phyloP scores from a whole-genome alignment of 2,797 vertebrate genomes.

The Rhabdomys pumilio region DNA sequence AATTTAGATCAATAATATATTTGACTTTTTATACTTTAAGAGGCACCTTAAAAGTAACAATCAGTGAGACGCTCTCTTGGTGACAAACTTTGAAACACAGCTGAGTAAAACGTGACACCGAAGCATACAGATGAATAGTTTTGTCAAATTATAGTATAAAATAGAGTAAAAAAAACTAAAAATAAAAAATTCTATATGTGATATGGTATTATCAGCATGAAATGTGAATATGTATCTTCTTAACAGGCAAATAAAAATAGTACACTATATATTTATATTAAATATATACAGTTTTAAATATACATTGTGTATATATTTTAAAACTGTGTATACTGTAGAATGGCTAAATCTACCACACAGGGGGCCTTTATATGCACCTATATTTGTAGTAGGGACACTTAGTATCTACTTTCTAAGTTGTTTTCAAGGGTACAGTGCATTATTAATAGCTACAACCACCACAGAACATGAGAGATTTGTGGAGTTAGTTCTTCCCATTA shows the following conservation, averaged over 20 bases:
- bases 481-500: not conserved
- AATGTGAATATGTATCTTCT: not conserved
- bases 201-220: not conserved
- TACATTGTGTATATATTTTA: not conserved
- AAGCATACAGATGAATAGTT: not conserved
- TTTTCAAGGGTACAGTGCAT: not conserved
- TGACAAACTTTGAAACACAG: not conserved
- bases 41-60: not conserved
- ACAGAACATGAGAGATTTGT: not conserved
- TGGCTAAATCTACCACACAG: not conserved
- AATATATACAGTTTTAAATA: not conserved
- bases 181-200: not conserved
- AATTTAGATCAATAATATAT: not conserved
- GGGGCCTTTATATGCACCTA: not conserved
- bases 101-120: not conserved
- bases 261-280: not conserved
- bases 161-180: not conserved
- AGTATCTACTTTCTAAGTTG: not conserved
- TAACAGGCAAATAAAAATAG: not conserved
- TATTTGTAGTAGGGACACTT: not conserved
- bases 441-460: not conserved
- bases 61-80: not conserved
- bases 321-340: not conserved
- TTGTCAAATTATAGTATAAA: not conserved
- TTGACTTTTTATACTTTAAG: not conserved